Evolutionary conservation across 2,113 vertebrate species (phyloP), one percentile per base, ranked within the genome.

Genomic region (Actenoides hombroni): DNA sequence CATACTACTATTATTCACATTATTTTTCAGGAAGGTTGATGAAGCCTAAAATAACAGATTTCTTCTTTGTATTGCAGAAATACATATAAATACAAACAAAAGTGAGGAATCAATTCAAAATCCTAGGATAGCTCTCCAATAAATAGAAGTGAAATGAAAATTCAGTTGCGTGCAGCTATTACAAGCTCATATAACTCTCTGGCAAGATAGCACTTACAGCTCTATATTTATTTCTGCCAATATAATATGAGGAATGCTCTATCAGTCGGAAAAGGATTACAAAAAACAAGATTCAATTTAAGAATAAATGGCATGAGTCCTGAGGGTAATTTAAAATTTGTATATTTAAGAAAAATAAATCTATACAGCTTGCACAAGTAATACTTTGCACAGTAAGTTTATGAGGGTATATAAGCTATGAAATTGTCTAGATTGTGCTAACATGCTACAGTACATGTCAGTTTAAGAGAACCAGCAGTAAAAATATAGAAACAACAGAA

Each of bases 331-430:
- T 95, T 95, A 78, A 78, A 92, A 88, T 94, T 86, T 92, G 70
- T 94, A 40, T 88, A 90, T 91, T 95, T 93, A 89, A 94, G 94
- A 78, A 91, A 86, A 95, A 83, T 90, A 97, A 94, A 92, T 89
- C 77, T 68, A 20, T 60, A 70, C 64, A 25, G 44, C 78, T 84
- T 40, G 39, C 80, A 69, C 88, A 95, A 95, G 71, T 90, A 93
- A 35, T 64, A 51, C 56, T 91, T 78, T 86, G 80, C 68, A 68
- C 51, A 81, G 92, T 44, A 79, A 91, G 77, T 68, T 92, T 90
- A 88, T 86, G 91, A 86, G 86, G 60, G 80, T 70, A 68, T 54
- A 83, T 81, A 94, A 94, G 88, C 77, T 84, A 78, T 56, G 80
- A 83, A 94, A 91, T 94, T 46, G 91, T 40, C 60, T 46, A 81